Base-by-base conservation (phyloP, 2,797 vertebrate genomes). In the Tokudaia muenninki region DNA sequence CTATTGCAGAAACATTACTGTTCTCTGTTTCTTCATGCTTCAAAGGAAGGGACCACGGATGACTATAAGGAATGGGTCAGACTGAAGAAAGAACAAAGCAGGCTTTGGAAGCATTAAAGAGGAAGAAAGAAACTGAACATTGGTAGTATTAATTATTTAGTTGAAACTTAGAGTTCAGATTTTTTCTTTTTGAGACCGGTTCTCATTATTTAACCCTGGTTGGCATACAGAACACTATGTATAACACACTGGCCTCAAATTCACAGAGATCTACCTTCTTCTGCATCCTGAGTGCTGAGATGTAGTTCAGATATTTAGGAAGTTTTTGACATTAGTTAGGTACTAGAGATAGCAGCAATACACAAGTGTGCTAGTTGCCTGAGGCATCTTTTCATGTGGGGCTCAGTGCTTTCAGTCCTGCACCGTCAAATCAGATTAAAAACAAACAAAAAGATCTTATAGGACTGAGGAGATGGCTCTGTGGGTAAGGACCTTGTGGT, bases 141-240 rank as follows among this genome's bases (percentile, higher is more conserved):
- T 75, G 47, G 12, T 59, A 47, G 19, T 70, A 90, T 95, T 94
- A 94, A 84, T 95, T 81, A 97, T 84, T 93, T 94, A 90, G n/a
- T 82, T 81, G 61, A 94, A 96, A 87, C 16, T 90, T 94, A 10
- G 10, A 77, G 57, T 86, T 87, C 37, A 13, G 21, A 47, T 70
- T 90, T 75, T 41, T 37, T 34, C 47, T 67, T 67, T 67, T 67
- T 24, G 31, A 86, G 31, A 24, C 31, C 50, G 31, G 11, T 13
- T 67, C 31, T 70, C 21, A 24, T 47, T 67, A 16, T 50, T 50
- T 86, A 16, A 70, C 31, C 61, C 44, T 50, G 6, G 31, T 24
- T 67, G 63, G 11, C 3, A 47, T n/a, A 70, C 67, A 3, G 31
- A 52, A 86, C 7, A 52, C 12, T 67, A 2, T n/a, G 19, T n/a